phyloP scores from a whole-genome alignment of 2,113 vertebrate species.

The Sitta europaea region DNA sequence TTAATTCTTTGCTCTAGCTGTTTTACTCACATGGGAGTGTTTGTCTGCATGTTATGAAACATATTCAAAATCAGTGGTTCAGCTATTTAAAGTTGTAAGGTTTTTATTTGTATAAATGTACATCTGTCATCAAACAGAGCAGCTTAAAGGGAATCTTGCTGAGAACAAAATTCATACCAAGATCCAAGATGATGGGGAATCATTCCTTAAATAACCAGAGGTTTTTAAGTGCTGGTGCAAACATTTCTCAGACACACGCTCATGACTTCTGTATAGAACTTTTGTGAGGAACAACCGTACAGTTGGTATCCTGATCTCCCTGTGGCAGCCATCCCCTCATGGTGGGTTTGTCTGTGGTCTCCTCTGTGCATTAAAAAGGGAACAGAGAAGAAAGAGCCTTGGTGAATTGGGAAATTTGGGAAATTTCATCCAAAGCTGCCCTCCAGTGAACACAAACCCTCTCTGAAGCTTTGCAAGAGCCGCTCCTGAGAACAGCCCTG shows the following conservation, averaged over 20 bases:
- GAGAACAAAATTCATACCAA: background rate
- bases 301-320: background rate
- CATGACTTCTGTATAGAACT: background rate
- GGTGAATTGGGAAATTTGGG: background rate
- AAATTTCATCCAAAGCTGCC: background rate
- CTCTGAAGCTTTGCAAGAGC: background rate
- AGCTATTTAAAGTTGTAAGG: background rate
- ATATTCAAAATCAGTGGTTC: background rate
- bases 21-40: background rate
- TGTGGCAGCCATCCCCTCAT: background rate
- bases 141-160: background rate
- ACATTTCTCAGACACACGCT: background rate
- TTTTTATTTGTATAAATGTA: background rate
- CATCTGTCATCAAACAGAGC: background rate
- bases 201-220: background rate
- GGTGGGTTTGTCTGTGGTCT: background rate
- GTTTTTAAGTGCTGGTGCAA: background rate
- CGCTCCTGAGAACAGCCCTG: background rate
- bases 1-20: background rate
- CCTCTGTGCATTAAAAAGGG: fast-evolving
- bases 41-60: background rate
- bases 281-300: background rate
- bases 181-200: background rate
- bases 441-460: background rate
- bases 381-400: background rate